phyloP scores from a whole-genome alignment of 2,888 invertebrate genomes.

The Druceiella hillmani region DNA sequence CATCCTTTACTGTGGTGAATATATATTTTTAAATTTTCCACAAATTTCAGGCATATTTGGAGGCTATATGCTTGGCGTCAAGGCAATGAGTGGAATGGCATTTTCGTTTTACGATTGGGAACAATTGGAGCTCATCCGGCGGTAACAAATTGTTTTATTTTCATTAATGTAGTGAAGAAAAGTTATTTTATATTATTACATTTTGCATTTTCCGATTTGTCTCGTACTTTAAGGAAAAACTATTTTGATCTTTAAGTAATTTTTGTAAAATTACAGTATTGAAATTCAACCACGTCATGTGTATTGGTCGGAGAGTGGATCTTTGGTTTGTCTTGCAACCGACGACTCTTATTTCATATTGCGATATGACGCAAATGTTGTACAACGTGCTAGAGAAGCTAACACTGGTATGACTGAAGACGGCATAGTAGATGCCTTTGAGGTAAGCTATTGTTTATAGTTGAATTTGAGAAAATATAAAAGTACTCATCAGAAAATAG shows the following conservation, averaged over 20 bases:
- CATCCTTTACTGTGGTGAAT: conserved; percentile 8
- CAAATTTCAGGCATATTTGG: conserved; percentile 84
- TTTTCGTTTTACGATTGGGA: conserved; percentile 99
- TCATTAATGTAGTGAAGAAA: no score
- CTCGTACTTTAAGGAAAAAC: not conserved
- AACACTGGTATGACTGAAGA: conserved; percentile 80
- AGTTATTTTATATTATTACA: conserved; percentile 10
- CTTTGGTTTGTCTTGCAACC: conserved; percentile 88
- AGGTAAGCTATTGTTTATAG: no score
- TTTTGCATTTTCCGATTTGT: not conserved
- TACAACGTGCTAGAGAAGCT: conserved; percentile 70
- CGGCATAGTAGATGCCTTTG: conserved; percentile 94
- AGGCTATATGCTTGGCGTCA: conserved; percentile 85
- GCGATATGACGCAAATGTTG: conserved; percentile 77
- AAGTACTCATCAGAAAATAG: no score
- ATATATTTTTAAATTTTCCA: conserved; percentile 9
- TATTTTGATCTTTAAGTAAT: not conserved
- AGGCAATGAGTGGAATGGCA: conserved; percentile 85
- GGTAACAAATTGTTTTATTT: no score
- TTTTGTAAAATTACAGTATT: conserved; percentile 55
- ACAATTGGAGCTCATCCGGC: conserved; percentile 77
- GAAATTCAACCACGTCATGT: conserved; percentile 92
- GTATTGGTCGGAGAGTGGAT: conserved; percentile 96
- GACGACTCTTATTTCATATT: conserved; percentile 95
- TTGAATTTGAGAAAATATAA: no score